A percentile compares a stretch with the other conserved stretches of the same genome.
Conservation (phyloP, 1,140 invertebrate genomes). For the Leptinotarsa undecemlineata region DNA sequence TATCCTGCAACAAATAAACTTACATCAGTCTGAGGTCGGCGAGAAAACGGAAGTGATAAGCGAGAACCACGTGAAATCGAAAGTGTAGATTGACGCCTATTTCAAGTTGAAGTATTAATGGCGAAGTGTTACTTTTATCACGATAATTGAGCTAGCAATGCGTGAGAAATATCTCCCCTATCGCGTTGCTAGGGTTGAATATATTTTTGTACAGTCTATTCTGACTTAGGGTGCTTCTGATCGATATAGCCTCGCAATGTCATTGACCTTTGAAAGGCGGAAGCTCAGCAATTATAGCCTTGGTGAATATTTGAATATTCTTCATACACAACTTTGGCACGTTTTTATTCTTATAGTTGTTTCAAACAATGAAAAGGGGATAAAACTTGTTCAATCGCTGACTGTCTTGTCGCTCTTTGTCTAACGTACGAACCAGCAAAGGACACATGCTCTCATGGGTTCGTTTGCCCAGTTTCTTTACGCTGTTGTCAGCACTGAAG, state of each 20-base stretch:
- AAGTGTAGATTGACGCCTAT: not conserved
- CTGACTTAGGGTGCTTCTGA: constrained; percentile 20
- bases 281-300: not conserved
- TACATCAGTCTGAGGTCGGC: not conserved
- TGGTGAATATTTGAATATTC: constrained; percentile 4
- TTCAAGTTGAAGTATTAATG: not conserved
- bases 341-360: not conserved
- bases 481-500: constrained; percentile 6
- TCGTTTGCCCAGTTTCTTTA: constrained; percentile 9
- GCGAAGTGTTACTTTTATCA: not conserved
- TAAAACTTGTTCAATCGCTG: too few relatives aligned
- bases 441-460: constrained; percentile 9
- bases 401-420: not conserved
- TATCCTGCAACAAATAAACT: constrained; percentile 66
- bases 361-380: not conserved
- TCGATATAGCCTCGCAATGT: constrained; percentile 26
- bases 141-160: constrained; percentile 10
- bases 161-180: not conserved
- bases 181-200: constrained; percentile 24
- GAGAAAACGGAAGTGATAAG: not conserved
- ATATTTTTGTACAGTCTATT: constrained; percentile 30
- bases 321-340: not conserved
- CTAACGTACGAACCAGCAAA: not conserved
- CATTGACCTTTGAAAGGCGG: constrained; percentile 29
- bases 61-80: not conserved